Conservation (phyloP, 2,797 vertebrate genomes). For the Epinephelus awoara region DNA sequence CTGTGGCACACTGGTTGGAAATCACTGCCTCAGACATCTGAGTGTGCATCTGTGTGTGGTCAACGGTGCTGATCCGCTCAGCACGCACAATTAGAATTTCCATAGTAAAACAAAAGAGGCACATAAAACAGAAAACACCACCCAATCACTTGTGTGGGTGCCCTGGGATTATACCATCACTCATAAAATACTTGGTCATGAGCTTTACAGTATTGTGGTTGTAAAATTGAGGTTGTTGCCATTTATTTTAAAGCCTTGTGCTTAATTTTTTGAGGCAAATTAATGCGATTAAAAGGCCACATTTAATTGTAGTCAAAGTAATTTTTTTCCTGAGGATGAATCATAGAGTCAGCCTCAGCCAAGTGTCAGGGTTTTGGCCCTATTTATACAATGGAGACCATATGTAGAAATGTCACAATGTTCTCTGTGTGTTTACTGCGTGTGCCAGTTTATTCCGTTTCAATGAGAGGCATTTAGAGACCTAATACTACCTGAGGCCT, state of each 20-base stretch:
- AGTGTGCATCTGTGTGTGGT: constrained; percentile 67
- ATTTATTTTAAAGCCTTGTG: constrained; percentile 22
- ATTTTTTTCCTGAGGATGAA: constrained; percentile 18
- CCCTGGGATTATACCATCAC: constrained; percentile 27
- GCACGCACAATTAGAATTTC: constrained; percentile 60
- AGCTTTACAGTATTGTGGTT: constrained; percentile 45
- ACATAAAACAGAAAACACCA: constrained; percentile 36
- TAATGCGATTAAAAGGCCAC: constrained; percentile 37
- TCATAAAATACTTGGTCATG: constrained; percentile 43
- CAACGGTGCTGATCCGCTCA: constrained; percentile 47
- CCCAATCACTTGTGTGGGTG: constrained; percentile 18
- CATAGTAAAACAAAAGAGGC: constrained; percentile 63
- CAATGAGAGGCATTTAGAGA: constrained; percentile 15
- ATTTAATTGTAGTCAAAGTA: constrained; percentile 9
- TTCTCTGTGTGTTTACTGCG: constrained; percentile 4
- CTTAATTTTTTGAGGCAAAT: constrained; percentile 19
- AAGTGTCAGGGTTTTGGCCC: constrained; percentile 23
- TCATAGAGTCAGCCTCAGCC: constrained; percentile 15
- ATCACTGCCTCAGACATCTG: constrained; percentile 40
- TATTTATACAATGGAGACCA: constrained; percentile 46
- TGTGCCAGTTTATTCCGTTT: constrained; percentile 14
- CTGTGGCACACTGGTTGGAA: constrained; percentile 11
- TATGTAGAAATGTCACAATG: constrained; percentile 21
- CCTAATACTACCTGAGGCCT: constrained; percentile 22
- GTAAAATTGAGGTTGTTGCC: constrained; percentile 17